phyloP scores from a whole-genome alignment of 2,113 vertebrate species.

The Silurus asotus region DNA sequence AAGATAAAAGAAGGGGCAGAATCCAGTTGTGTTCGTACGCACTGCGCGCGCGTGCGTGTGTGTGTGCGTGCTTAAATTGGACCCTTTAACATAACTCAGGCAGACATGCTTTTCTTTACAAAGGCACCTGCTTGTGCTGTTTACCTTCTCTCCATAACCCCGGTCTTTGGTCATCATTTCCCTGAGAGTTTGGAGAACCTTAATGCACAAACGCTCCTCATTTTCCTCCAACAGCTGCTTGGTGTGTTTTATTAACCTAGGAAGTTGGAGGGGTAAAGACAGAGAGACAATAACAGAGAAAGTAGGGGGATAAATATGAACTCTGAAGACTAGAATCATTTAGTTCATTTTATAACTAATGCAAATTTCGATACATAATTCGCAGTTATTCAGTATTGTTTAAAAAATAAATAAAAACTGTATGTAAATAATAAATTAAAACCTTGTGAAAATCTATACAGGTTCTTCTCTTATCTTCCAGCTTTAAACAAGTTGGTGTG shows the following conservation, averaged over 20 bases:
- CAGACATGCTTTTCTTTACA: background rate
- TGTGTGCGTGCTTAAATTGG: background rate
- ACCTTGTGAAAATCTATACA: background rate
- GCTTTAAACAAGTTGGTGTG: background rate
- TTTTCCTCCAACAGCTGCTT: conserved; percentile 97
- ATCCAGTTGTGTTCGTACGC: conserved; percentile 15
- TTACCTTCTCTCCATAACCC: conserved; percentile 96
- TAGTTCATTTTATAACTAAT: too few species aligned
- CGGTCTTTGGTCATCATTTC: conserved; percentile 99
- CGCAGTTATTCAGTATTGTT: too few species aligned
- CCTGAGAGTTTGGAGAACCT: conserved; percentile 94
- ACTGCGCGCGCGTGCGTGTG: background rate
- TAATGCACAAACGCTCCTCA: conserved; percentile 96
- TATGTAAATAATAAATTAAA: background rate
- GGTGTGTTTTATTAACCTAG: conserved; percentile 95
- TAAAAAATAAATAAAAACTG: background rate
- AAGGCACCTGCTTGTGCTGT: background rate
- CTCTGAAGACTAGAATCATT: too few species aligned
- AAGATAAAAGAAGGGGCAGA: conserved; percentile 28
- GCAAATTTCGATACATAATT: too few species aligned
- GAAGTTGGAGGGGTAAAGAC: background rate
- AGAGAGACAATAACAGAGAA: background rate
- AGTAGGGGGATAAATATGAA: background rate
- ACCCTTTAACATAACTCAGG: background rate
- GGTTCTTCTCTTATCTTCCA: background rate